Evolutionary conservation across 2,888 invertebrate genomes (phyloP).

Genomic region (Dimorphilus gyrociliatus): DNA sequence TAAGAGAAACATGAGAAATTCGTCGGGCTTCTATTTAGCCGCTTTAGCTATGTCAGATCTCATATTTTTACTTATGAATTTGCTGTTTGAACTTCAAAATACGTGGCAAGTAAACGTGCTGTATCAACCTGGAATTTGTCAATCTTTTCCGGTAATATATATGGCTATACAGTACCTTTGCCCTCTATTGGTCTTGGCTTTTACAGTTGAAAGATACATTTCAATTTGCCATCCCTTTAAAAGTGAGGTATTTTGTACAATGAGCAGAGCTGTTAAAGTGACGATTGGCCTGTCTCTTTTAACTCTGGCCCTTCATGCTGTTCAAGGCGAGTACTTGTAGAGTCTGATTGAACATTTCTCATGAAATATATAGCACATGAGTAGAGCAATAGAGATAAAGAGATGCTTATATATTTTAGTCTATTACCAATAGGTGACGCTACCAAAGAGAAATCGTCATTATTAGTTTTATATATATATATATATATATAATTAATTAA

Average conservation of each 20-base stretch:
- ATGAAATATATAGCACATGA: no score
- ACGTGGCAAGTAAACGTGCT: slow-evolving; percentile 20
- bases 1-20: slow-evolving; percentile 31
- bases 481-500: no score
- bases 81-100: slow-evolving; percentile 24
- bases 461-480: no score
- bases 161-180: slow-evolving; percentile 29
- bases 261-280: slow-evolving; percentile 21
- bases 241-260: slow-evolving; percentile 27
- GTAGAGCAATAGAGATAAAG: no score
- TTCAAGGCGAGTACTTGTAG: no score
- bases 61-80: slow-evolving; percentile 25
- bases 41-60: slow-evolving; percentile 31
- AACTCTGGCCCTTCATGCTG: slow-evolving; percentile 19
- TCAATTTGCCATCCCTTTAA: slow-evolving; percentile 35
- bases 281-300: slow-evolving; percentile 16
- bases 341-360: no score
- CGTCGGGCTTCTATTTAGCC: slow-evolving; percentile 34
- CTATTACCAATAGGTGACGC: no score
- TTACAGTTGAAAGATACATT: slow-evolving; percentile 35
- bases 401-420: no score
- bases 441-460: no score
- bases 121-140: slow-evolving; percentile 24
- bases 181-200: slow-evolving; percentile 31
- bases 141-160: slow-evolving; percentile 26